A percentile compares a stretch with the other conserved stretches of the same genome.
These are phyloP conservation scores for Danio kyathit DNA, from an alignment of 2,797 vertebrate species.

Conservation along the genomic window DNA sequence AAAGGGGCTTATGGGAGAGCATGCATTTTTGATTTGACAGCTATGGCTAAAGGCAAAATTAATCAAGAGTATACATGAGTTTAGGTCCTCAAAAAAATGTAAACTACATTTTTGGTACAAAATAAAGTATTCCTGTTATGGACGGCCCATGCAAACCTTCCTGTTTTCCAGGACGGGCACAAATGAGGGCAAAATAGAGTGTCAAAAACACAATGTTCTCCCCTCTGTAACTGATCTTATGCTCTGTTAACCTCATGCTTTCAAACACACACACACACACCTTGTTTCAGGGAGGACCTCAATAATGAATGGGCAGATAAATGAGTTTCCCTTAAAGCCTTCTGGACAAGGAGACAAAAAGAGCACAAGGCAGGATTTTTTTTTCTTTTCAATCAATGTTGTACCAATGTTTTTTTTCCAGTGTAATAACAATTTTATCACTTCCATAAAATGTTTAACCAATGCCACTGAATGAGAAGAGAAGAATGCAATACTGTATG, in stretches of 20 bases:
- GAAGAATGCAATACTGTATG: slow-evolving; percentile 6
- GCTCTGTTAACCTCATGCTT: slow-evolving; percentile 10
- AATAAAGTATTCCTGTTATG: background rate
- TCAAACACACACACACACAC: slow-evolving; percentile 4
- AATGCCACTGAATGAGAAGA: background rate
- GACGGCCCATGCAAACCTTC: background rate
- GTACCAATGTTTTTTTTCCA: slow-evolving; percentile 30
- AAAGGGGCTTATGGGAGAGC: background rate
- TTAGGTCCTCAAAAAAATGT: background rate
- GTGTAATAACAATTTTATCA: slow-evolving; percentile 38
- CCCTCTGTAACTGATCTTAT: slow-evolving; percentile 25
- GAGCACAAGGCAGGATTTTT: background rate
- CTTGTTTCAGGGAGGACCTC: slow-evolving; percentile 34
- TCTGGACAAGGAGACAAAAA: slow-evolving; percentile 36
- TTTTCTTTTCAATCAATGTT: slow-evolving; percentile 24
- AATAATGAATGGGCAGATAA: slow-evolving; percentile 62
- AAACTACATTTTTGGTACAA: background rate
- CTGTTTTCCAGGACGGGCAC: slow-evolving; percentile 8
- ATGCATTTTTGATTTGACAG: background rate
- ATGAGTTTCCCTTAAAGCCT: slow-evolving; percentile 53
- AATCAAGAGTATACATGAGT: background rate
- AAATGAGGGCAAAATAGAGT: slow-evolving; percentile 7
- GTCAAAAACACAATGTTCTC: slow-evolving; percentile 36
- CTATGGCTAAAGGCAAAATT: background rate
- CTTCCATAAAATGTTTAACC: slow-evolving; percentile 27